Percentiles rank a stretch among this genome's conserved stretches.
Conservation (phyloP, 2,797 vertebrate genomes). For the Onychomys torridus region DNA sequence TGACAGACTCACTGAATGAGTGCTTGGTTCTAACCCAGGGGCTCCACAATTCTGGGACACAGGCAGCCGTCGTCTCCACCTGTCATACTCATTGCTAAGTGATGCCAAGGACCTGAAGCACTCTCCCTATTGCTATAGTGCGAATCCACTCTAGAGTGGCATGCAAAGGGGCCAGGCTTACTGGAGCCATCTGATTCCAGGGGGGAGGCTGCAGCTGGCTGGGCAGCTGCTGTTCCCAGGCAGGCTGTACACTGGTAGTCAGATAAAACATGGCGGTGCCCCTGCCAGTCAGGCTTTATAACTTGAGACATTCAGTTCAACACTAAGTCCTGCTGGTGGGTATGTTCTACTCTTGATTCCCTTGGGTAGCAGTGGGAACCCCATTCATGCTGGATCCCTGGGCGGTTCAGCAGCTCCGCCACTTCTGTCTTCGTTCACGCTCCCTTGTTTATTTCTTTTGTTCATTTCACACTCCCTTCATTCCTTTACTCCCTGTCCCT, state of each 20-base stretch:
- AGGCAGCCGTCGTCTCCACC: neutral
- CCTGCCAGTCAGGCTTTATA: constrained; percentile 65
- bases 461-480: neutral
- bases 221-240: neutral
- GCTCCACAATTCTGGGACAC: neutral
- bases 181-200: neutral
- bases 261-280: constrained; percentile 51
- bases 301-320: constrained; percentile 81
- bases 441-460: neutral
- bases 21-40: neutral
- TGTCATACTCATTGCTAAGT: neutral
- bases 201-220: neutral
- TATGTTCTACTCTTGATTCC: constrained; percentile 81
- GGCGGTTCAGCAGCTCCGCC: neutral
- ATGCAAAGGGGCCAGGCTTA: neutral
- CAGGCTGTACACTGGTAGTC: neutral
- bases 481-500: neutral
- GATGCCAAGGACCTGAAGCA: rapidly evolving
- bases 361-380: constrained; percentile 81
- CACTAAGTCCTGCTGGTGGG: constrained; percentile 76
- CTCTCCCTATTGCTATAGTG: neutral
- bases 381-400: constrained; percentile 80
- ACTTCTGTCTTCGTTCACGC: neutral
- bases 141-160: rapidly evolving
- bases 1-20: neutral